These are phyloP conservation scores for Morone chrysops DNA, from an alignment of 2,113 vertebrate species.

Conservation along the genomic window DNA sequence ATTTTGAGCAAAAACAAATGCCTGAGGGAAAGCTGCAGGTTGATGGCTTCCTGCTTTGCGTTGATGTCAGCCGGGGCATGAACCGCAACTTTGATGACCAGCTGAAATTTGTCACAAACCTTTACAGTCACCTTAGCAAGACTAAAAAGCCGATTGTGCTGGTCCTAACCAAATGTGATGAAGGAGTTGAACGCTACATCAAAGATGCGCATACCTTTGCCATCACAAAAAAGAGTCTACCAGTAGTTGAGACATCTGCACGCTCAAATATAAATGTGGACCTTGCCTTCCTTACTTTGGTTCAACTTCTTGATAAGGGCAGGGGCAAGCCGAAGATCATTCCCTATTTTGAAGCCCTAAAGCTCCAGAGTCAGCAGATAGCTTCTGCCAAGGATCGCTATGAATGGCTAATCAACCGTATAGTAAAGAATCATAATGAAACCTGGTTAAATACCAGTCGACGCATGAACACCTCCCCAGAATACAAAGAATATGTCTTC, in stretches of 20 bases:
- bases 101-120: conserved; percentile 95
- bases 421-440: conserved; percentile 96
- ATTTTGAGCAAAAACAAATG: conserved; percentile 99
- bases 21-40: conserved; percentile 95
- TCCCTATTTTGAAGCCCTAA: conserved; percentile 96
- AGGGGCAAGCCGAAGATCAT: conserved; percentile 96
- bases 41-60: conserved; percentile 95
- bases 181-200: conserved; percentile 98
- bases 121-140: conserved; percentile 94
- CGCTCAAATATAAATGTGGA: conserved; percentile 97
- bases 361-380: conserved; percentile 97
- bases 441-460: conserved; percentile 88
- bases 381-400: conserved; percentile 96
- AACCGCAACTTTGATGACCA: conserved; percentile 98
- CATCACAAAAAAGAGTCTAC: conserved; percentile 96
- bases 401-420: conserved; percentile 94
- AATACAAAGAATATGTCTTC: conserved; percentile 96
- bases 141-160: conserved; percentile 96
- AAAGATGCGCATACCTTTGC: conserved; percentile 96
- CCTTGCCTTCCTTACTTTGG: conserved; percentile 93
- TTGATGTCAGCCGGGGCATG: conserved; percentile 97
- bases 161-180: conserved; percentile 96
- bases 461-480: conserved; percentile 90
- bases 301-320: conserved; percentile 93
- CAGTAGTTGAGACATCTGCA: conserved; percentile 97